A percentile compares a stretch with the other conserved stretches of the same genome.
These are phyloP conservation scores for Megaceryle alcyon DNA, from an alignment of 2,797 vertebrate species.

Conservation along the genomic window DNA sequence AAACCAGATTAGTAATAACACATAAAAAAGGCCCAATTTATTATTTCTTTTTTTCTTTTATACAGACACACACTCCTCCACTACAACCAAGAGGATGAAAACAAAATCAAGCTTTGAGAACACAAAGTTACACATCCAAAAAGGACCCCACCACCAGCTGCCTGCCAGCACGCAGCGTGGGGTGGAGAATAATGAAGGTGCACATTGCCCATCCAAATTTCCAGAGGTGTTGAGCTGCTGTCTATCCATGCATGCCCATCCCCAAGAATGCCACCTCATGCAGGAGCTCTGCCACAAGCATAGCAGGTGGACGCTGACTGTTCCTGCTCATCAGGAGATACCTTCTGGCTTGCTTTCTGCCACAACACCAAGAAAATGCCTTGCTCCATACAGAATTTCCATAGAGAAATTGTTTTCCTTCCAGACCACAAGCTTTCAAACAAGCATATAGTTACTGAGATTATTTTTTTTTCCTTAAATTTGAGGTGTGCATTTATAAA, in stretches of 20 bases:
- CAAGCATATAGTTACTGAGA: not conserved
- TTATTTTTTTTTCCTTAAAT: not conserved
- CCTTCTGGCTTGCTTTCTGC: not conserved
- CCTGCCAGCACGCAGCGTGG: accelerated
- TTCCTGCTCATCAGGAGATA: not conserved
- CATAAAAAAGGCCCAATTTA: not conserved
- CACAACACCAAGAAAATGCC: not conserved
- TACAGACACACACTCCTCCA: not conserved
- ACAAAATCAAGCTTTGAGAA: not conserved
- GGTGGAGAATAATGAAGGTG: not conserved
- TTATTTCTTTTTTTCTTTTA: not conserved
- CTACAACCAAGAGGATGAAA: not conserved
- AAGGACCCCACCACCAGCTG: accelerated
- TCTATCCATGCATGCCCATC: accelerated
- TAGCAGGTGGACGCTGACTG: not conserved
- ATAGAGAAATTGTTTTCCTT: not conserved
- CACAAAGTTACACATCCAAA: not conserved
- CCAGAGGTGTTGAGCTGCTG: not conserved
- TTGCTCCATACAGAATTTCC: not conserved
- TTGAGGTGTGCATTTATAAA: slow-evolving; percentile 13
- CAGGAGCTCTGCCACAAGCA: not conserved
- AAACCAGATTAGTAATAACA: slow-evolving; percentile 50
- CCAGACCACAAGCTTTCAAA: not conserved
- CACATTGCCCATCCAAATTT: accelerated
- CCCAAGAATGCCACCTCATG: not conserved